phyloP scores from a whole-genome alignment of 35 echinoderm and acorn worm species.

The Ptychodera flava region DNA sequence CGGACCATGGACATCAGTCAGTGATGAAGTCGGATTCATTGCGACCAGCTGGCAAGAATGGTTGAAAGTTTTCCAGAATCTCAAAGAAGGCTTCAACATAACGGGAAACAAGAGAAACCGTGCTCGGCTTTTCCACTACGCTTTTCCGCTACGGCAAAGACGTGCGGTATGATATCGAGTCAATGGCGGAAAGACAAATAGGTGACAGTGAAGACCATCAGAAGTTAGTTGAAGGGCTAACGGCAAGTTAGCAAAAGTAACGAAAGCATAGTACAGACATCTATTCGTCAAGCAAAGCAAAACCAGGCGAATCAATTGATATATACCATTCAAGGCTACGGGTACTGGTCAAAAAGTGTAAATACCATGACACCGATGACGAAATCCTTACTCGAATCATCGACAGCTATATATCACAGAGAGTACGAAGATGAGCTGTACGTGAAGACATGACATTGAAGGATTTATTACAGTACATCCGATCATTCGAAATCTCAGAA shows the following conservation, averaged over 20 bases:
- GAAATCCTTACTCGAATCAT: too few relatives aligned
- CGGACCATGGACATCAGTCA: constrained; percentile 17
- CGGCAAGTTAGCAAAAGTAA: constrained; percentile 22
- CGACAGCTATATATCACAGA: constrained; percentile 25
- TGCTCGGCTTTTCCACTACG: constrained; percentile 44
- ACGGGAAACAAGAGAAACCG: constrained; percentile 22
- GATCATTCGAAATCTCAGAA: constrained; percentile 32
- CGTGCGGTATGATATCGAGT: constrained; percentile 38
- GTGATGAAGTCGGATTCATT: constrained; percentile 21
- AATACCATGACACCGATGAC: too few relatives aligned
- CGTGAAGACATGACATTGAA: constrained; percentile 25
- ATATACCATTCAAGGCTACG: constrained; percentile 45
- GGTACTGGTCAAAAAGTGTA: constrained; percentile 36
- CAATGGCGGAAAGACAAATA: constrained; percentile 24
- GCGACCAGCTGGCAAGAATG: constrained; percentile 33
- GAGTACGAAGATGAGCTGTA: constrained; percentile 34
- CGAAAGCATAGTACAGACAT: constrained; percentile 44
- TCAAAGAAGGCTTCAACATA: constrained; percentile 59
- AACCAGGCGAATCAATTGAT: constrained; percentile 48
- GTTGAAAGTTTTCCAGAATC: constrained; percentile 28
- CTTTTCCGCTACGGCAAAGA: constrained; percentile 23
- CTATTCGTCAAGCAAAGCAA: constrained; percentile 43
- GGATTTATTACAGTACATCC: constrained; percentile 3
- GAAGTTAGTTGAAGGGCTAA: constrained; percentile 12
- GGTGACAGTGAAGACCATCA: constrained; percentile 42